These are phyloP conservation scores for Cnemophilus loriae DNA, from an alignment of 2,113 vertebrate species.

Conservation along the genomic window DNA sequence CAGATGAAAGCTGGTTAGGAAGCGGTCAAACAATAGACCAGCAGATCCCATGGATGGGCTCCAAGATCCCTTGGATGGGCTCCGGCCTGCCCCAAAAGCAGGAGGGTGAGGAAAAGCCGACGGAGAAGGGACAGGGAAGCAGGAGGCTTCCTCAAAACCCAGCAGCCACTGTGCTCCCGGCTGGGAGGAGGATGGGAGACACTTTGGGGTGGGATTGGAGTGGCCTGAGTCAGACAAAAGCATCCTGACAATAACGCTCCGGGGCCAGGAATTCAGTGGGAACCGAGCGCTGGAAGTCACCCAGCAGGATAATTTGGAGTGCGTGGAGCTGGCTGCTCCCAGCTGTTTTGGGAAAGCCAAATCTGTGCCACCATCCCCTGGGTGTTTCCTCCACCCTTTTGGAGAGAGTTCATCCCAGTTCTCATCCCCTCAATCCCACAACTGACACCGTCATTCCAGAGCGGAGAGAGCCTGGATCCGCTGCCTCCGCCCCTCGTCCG, in stretches of 20 bases:
- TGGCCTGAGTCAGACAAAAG: constrained; percentile 15
- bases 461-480: neutral
- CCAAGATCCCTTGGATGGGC: neutral
- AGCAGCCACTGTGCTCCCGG: neutral
- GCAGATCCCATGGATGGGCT: neutral
- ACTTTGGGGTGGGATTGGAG: neutral
- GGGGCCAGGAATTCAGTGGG: neutral
- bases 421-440: neutral
- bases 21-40: neutral
- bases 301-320: neutral
- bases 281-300: neutral
- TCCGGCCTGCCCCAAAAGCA: neutral
- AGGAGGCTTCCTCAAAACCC: neutral
- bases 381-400: neutral
- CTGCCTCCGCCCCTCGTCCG: neutral
- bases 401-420: neutral
- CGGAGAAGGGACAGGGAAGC: neutral
- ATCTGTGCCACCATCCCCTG: neutral
- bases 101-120: neutral
- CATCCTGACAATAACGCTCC: neutral
- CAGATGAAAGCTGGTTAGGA: neutral
- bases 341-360: neutral
- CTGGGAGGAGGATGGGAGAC: neutral
- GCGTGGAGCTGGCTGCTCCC: neutral
- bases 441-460: neutral